Conservation (phyloP, 2,113 vertebrate species). For the Antechinus flavipes region DNA sequence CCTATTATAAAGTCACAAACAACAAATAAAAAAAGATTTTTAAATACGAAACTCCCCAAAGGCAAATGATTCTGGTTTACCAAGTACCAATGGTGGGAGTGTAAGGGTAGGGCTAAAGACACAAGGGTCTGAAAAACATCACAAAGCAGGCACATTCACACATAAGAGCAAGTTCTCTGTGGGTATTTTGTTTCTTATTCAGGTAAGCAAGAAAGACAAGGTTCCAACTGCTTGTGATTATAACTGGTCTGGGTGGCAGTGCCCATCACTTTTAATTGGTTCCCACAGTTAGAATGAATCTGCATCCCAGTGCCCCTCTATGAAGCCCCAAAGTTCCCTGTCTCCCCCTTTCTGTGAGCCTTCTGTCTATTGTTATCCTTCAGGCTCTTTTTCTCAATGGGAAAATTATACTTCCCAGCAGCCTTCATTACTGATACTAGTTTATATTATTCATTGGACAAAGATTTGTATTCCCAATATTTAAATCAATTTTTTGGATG, state of each 20-base stretch:
- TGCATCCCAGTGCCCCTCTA: neutral
- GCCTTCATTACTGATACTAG: neutral
- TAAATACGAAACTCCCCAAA: neutral
- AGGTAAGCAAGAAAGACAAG: neutral
- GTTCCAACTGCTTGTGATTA: neutral
- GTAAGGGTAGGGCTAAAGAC: neutral
- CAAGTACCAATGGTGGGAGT: neutral
- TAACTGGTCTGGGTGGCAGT: neutral
- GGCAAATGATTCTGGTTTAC: neutral
- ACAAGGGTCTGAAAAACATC: neutral
- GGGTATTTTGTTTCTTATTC: neutral
- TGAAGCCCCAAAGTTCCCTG: neutral
- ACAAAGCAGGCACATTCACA: neutral
- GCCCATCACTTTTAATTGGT: neutral
- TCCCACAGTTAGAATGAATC: neutral
- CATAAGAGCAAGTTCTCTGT: neutral
- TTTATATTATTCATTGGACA: neutral
- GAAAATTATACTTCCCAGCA: neutral
- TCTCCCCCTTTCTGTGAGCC: neutral
- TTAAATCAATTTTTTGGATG: neutral
- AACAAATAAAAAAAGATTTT: neutral
- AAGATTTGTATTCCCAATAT: neutral
- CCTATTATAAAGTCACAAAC: neutral
- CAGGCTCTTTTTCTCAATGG: neutral
- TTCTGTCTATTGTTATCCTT: neutral